Conservation (phyloP, 1,140 invertebrate species). For the Dinoponera quadriceps region DNA sequence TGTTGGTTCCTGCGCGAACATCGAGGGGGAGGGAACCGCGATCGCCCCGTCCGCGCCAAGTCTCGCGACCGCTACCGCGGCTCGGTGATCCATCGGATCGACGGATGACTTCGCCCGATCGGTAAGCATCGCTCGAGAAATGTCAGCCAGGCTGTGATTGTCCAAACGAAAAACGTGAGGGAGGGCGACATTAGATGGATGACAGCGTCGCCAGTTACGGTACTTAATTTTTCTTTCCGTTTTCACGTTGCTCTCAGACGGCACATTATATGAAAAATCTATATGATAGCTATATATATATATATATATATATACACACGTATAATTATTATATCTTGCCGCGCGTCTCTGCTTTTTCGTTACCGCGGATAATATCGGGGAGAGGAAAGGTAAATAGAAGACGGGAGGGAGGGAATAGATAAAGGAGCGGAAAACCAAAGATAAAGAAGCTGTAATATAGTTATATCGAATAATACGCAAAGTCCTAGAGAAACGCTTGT, state of each 20-base stretch:
- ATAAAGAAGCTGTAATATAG: not conserved
- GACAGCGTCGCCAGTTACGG: slow-evolving; percentile 43
- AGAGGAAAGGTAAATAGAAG: not conserved
- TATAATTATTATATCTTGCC: not conserved
- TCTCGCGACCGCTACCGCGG: slow-evolving; percentile 44
- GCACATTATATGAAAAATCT: not conserved
- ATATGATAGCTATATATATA: not conserved
- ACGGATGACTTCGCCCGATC: slow-evolving; percentile 56
- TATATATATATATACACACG: not conserved
- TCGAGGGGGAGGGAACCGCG: slow-evolving; percentile 35
- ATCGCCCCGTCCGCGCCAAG: slow-evolving; percentile 25
- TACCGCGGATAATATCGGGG: not conserved
- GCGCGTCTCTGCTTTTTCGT: slow-evolving; percentile 1
- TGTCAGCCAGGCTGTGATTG: slow-evolving; percentile 81
- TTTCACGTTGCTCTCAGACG: slow-evolving; percentile 15
- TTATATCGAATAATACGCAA: slow-evolving; percentile 18
- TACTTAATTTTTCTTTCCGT: slow-evolving; percentile 47
- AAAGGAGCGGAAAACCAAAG: slow-evolving; percentile 21
- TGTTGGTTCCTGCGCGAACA: slow-evolving; percentile 56
- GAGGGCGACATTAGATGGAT: not conserved
- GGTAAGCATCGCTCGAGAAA: slow-evolving; percentile 73
- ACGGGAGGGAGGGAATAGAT: not conserved
- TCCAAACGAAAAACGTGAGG: slow-evolving; percentile 66
- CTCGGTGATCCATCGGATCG: slow-evolving; percentile 46
- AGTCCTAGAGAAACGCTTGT: slow-evolving; percentile 11